Conservation (phyloP, 2,113 vertebrate species). For the Pterocles orientalis region DNA sequence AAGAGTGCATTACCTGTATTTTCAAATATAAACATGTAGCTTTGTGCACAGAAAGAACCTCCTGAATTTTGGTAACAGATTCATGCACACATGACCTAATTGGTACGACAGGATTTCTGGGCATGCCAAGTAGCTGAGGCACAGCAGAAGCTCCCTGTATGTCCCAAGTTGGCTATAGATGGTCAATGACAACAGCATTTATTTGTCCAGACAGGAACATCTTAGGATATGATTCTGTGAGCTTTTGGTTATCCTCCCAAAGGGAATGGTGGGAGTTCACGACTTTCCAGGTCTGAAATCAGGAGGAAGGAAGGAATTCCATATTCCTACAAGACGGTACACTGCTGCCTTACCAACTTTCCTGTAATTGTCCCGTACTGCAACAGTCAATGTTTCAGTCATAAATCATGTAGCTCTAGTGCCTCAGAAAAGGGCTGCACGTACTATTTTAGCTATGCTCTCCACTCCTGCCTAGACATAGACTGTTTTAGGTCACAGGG, state of each 20-base stretch:
- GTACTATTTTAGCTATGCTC: not conserved
- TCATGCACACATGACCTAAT: not conserved
- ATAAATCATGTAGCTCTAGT: constrained; percentile 6
- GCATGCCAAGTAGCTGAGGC: not conserved
- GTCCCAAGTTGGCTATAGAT: not conserved
- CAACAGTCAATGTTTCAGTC: not conserved
- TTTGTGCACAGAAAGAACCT: not conserved
- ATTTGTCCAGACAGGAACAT: not conserved
- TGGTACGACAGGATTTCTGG: not conserved
- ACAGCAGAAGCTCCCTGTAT: not conserved
- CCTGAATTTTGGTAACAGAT: not conserved
- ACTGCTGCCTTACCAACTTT: not conserved
- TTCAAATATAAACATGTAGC: not conserved
- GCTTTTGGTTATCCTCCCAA: not conserved
- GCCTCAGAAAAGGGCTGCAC: constrained; percentile 1
- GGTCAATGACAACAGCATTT: not conserved
- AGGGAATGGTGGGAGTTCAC: not conserved
- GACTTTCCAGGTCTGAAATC: not conserved
- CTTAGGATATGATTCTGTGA: not conserved
- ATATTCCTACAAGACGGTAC: not conserved
- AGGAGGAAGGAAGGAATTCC: constrained; percentile 29
- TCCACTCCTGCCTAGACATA: not conserved
- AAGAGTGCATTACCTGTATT: not conserved
- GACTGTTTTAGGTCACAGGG: constrained; percentile 2
- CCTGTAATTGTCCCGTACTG: constrained; percentile 4